phyloP scores from a whole-genome alignment of 2,113 vertebrate genomes.

The cat (Felis catus) region F.catus_Fca126_mat1.0 CM031419.1:46711501-46712000 shows the following conservation, averaged over 20 bases:
- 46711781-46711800: no score
- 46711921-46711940: neutral
- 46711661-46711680: neutral
- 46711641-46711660: neutral
- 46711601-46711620: neutral
- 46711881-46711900: neutral
- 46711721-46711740: neutral
- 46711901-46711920: neutral
- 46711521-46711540: neutral
- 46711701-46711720: rapidly evolving
- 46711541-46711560: neutral
- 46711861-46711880: neutral
- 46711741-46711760: neutral
- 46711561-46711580: neutral
- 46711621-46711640: neutral
- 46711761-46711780: neutral
- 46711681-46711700: neutral
- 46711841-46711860: neutral
- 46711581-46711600: neutral
- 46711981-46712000: neutral
- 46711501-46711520: neutral
- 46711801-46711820: neutral
- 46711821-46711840: neutral
- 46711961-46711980: neutral
- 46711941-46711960: neutral